Base-by-base conservation (phyloP, 2,113 vertebrate species). In the Narcine bancroftii region DNA sequence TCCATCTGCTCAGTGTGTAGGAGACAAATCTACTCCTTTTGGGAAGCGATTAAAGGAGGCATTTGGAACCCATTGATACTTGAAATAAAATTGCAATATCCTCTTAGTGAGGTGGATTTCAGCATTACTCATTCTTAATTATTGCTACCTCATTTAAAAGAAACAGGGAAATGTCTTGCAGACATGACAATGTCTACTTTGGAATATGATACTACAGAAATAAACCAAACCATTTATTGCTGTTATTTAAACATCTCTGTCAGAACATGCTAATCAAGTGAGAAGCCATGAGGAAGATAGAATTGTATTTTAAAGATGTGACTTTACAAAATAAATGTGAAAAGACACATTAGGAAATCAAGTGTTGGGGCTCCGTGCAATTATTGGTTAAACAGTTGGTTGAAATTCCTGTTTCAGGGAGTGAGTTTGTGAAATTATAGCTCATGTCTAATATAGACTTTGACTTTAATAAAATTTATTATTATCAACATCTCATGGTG, bases 161-260 rank as follows among this genome's bases (percentile, higher is more conserved):
- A 91, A 60, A 47, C 45, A 69, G n/a, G 50, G 42, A 91, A 17
- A 45, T 13, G 66, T 71, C 7, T 69, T 39, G 39, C 66, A 65
- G 36, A 89, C 47, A 33, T 26, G 50, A 53, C 77, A 63, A 85
- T 36, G 13, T 56, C 47, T 83, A 33, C 29, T 50, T 53, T 56
- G 45, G 13, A 85, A 85, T 60, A 50, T 15, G 21, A 50, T 10
- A 45, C 45, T 77, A 77, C 39, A 77, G 39, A 77, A 45, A 42
- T 39, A 77, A 77, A 45, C 4, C 39, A 15, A 45, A 47, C 81
- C 33, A 56, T 15, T 60, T 13, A 33, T 83, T 53, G 19, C 50
- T 85, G 53, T 19, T 33, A 60, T 85, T 56, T 85, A 56, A 85
- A 85, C 56, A 85, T 85, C 50, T 56, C 81, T 85, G 33, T 50